Percentiles rank a stretch among this genome's conserved stretches.
Evolutionary conservation across 2,888 invertebrate genomes (phyloP).

Genomic region (Cheilosia variabilis): DNA sequence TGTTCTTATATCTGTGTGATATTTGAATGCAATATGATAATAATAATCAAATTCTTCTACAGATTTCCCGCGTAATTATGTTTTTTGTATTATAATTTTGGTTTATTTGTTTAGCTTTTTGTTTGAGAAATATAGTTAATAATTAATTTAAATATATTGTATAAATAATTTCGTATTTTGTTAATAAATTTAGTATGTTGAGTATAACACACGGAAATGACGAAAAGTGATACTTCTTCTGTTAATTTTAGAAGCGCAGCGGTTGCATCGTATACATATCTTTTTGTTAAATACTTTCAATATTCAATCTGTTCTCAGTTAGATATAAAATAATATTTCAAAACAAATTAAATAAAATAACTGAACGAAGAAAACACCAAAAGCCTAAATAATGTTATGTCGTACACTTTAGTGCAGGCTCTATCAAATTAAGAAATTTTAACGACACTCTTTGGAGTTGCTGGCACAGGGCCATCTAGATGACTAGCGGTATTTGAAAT

Average conservation of each 20-base stretch:
- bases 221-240: constrained; percentile 54
- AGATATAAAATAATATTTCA: too few relatives aligned
- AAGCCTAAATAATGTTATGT: too few relatives aligned
- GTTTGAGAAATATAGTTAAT: constrained; percentile 71
- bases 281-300: neutral
- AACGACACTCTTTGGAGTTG: too few relatives aligned
- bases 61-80: constrained; percentile 59
- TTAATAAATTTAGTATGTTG: constrained; percentile 70
- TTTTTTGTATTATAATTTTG: constrained; percentile 63
- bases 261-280: neutral
- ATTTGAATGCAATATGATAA: constrained; percentile 71
- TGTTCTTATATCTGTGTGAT: constrained; percentile 61
- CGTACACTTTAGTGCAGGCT: too few relatives aligned
- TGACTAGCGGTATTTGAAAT: too few relatives aligned
- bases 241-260: neutral
- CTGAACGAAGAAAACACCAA: too few relatives aligned
- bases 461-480: too few relatives aligned
- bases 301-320: too few relatives aligned
- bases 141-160: constrained; percentile 70
- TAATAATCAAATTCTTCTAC: constrained; percentile 63
- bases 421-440: too few relatives aligned
- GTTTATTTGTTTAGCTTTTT: constrained; percentile 56
- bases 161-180: constrained; percentile 69
- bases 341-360: too few relatives aligned
- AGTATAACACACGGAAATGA: constrained; percentile 70